Evolutionary conservation across 2,797 vertebrate genomes (phyloP).

Genomic region (Lagodon rhomboides): DNA sequence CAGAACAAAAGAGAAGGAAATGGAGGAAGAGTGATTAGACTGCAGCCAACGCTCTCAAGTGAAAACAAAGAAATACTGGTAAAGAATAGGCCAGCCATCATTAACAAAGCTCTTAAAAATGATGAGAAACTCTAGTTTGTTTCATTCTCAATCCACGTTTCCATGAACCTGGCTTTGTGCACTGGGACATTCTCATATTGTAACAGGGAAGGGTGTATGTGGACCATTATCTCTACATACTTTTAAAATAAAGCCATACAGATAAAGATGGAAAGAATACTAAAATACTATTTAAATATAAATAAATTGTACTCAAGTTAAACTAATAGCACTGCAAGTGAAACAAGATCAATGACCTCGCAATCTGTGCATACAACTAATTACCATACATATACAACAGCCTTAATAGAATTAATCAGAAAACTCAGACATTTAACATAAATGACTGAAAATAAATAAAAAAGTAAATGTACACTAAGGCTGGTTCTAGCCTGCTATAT

Average conservation of each 20-base stretch:
- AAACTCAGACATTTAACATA: background rate
- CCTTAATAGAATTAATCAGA: background rate
- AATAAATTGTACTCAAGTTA: background rate
- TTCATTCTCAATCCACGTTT: background rate
- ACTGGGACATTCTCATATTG: background rate
- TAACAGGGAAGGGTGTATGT: background rate
- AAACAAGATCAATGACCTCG: background rate
- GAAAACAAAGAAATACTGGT: slow-evolving; percentile 40
- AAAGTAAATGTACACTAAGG: background rate
- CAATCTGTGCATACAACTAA: background rate
- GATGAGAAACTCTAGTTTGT: background rate
- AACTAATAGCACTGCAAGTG: no score
- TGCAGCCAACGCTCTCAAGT: slow-evolving; percentile 23
- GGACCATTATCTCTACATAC: background rate
- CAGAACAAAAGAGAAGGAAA: slow-evolving; percentile 44
- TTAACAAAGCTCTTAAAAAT: slow-evolving; percentile 15
- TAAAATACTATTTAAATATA: background rate
- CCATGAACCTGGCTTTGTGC: background rate
- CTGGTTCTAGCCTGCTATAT: no score
- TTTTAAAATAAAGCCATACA: no score
- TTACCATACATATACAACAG: background rate
- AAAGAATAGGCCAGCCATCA: background rate
- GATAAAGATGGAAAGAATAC: background rate
- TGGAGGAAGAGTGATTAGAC: slow-evolving; percentile 43
- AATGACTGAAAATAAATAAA: background rate